Base-by-base conservation (phyloP, 2,797 vertebrate genomes). In the Acipenser ruthenus region DNA sequence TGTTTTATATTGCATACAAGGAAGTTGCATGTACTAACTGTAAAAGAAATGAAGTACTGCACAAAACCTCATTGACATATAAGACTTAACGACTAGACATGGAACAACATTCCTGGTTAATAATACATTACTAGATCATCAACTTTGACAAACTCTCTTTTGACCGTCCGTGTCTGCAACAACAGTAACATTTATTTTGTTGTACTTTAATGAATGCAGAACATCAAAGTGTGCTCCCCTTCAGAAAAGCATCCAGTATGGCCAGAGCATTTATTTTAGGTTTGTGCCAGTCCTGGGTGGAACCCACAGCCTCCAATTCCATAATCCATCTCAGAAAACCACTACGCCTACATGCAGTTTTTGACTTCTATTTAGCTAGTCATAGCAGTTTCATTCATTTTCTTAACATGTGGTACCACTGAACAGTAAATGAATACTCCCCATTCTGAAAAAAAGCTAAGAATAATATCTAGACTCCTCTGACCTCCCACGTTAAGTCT, bases 201-300 rank as follows among this genome's bases (percentile, higher is more conserved):
- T 18, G 18, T 37, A 37, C 37, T 37, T 37, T 37, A 37, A 37
- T 37, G 62, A 23, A 61, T n/a, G 37, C 53, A 10, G 60, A 18
- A 61, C 60, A 67, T 62, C 60, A 37, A 52, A 52, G 58, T 8
- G 47, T 10, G 48, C 51, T 37, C 49, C n/a, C 50, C 50, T 52
- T 37, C 63, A 52, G 53, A 59, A n/a, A 52, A 49, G 52, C n/a
- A 37, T 48, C 37, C 49, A 10, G 58, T 50, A 59, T 55, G n/a
- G 50, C 37, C 49, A 23, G 13, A 60, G 63, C 58, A 48, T 65
- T 69, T 65, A 65, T 69, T 69, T 69, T 69, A 49, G 64, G 65
- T 23, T 50, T 10, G 13, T 49, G 10, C 60, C 60, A 6, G 23
- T 67, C 58, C 53, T 6, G 8, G 50, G 10, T 59, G 13, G 61